A percentile compares a stretch with the other conserved stretches of the same genome.
These are phyloP conservation scores for Pseudopodoces humilis DNA, from an alignment of 2,113 vertebrate species.

Conservation along the genomic window DNA sequence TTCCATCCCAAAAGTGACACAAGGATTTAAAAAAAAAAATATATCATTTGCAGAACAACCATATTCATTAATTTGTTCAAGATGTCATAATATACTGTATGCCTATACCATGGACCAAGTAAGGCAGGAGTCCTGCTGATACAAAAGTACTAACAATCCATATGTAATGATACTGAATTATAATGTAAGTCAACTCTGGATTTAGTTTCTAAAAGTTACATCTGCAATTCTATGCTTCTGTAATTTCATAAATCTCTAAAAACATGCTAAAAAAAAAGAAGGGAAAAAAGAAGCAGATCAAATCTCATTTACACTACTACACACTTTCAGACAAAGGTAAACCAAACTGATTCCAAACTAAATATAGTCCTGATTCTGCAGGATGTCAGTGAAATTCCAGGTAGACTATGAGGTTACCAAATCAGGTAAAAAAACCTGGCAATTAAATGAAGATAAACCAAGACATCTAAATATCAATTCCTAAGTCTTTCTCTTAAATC, in stretches of 20 bases:
- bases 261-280: rapidly evolving
- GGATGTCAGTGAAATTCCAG: background rate
- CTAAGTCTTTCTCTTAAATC: background rate
- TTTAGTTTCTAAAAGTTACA: background rate
- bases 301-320: background rate
- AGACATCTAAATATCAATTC: background rate
- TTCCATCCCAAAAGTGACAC: background rate
- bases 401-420: background rate
- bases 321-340: background rate
- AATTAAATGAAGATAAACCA: background rate
- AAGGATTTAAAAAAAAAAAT: background rate
- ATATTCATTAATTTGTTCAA: background rate
- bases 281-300: background rate
- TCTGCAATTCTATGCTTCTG: background rate
- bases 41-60: background rate
- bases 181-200: background rate
- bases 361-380: background rate
- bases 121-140: background rate
- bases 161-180: background rate
- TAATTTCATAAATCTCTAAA: background rate
- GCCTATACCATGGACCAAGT: background rate
- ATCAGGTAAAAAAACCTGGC: background rate
- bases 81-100: background rate
- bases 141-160: background rate
- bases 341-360: background rate